These are phyloP conservation scores for Brachionus asplanchnoidis DNA, from an alignment of 1,140 invertebrate species.

Conservation along the genomic window DNA sequence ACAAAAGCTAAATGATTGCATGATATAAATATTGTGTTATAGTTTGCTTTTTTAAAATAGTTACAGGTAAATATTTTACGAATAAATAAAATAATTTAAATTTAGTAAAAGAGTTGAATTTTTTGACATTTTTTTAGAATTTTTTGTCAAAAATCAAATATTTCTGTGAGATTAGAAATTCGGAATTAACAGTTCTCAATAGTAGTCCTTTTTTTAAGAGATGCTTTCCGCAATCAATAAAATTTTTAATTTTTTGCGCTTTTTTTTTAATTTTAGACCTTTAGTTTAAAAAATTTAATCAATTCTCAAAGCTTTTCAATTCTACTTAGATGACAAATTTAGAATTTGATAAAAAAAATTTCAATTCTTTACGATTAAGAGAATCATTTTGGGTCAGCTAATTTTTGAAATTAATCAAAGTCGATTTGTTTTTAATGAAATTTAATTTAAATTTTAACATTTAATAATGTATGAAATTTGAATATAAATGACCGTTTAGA, in stretches of 20 bases:
- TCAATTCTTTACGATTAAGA: neutral
- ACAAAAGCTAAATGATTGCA: neutral
- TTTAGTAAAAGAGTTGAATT: no score
- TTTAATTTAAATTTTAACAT: neutral
- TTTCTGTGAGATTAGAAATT: neutral
- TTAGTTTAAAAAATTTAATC: no score
- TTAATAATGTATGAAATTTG: conserved; percentile 14
- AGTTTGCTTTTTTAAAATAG: neutral
- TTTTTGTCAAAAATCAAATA: neutral
- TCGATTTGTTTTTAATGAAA: neutral
- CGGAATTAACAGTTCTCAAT: no score
- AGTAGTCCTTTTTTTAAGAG: no score
- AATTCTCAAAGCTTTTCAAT: neutral
- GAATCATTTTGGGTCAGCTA: neutral
- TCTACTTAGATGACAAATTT: neutral
- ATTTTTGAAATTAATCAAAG: neutral
- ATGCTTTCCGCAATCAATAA: no score
- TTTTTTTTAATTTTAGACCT: no score
- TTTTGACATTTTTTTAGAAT: no score
- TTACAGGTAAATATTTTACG: neutral
- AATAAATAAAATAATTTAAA: neutral
- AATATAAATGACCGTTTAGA: conserved; percentile 24
- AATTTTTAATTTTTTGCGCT: no score
- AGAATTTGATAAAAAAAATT: no score
- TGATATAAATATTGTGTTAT: neutral